Percentiles rank a stretch among this genome's conserved stretches.
phyloP scores from a whole-genome alignment of 2,797 vertebrate genomes.

The Anabas testudineus region DNA sequence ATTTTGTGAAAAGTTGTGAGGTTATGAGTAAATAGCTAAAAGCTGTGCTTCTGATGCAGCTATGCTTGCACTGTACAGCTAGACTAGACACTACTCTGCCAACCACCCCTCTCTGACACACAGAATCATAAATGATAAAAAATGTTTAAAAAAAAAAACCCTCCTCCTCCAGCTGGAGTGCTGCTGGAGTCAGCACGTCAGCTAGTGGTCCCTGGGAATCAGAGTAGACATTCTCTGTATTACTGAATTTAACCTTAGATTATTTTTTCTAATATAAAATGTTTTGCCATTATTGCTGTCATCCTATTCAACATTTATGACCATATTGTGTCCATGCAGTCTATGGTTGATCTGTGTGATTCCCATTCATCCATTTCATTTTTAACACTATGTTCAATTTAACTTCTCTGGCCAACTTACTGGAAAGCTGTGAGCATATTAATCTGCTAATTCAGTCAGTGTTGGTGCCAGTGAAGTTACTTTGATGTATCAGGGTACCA shows the following conservation, averaged over 20 bases:
- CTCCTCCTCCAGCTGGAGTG: constrained; percentile 14
- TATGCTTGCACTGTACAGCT: constrained; percentile 47
- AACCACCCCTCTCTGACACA: constrained; percentile 70
- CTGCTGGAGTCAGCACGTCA: constrained; percentile 41
- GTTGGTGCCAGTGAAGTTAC: constrained; percentile 43
- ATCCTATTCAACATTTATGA: constrained; percentile 45
- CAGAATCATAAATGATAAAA: constrained; percentile 66
- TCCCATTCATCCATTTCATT: constrained; percentile 50
- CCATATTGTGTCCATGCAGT: constrained; percentile 32
- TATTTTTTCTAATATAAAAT: no score
- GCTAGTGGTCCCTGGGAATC: constrained; percentile 5
- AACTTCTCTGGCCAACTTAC: constrained; percentile 41
- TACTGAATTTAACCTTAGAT: constrained; percentile 1
- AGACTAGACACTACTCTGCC: constrained; percentile 43
- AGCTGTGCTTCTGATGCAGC: constrained; percentile 44
- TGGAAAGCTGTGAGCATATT: constrained; percentile 2
- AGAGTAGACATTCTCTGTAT: neutral
- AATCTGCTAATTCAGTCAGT: constrained; percentile 3
- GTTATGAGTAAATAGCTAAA: constrained; percentile 53
- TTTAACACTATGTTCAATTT: constrained; percentile 47
- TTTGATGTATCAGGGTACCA: constrained; percentile 40
- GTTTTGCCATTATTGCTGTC: neutral
- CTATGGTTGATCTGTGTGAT: constrained; percentile 55
- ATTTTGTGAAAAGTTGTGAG: constrained; percentile 41
- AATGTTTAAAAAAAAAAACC: constrained; percentile 25